These are phyloP conservation scores for Myiopsitta monachus DNA, from an alignment of 2,113 vertebrate species.

Conservation along the genomic window DNA sequence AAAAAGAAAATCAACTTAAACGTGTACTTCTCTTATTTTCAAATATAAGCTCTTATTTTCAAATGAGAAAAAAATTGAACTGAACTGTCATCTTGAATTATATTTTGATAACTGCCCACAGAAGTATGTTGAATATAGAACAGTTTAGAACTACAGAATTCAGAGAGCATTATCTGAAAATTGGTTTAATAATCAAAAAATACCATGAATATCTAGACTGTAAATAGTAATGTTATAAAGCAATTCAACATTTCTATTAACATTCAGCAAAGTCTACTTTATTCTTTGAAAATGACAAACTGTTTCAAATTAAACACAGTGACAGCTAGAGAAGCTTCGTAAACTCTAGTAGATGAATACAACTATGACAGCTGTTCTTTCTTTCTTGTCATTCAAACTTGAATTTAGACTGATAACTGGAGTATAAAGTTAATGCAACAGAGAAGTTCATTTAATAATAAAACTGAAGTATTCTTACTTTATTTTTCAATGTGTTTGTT, in stretches of 20 bases:
- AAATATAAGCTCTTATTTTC: background rate
- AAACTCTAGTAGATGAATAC: background rate
- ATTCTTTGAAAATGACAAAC: background rate
- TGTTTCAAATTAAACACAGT: background rate
- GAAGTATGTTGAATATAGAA: background rate
- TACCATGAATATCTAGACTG: background rate
- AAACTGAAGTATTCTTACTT: background rate
- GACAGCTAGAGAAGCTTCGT: background rate
- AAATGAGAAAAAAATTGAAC: background rate
- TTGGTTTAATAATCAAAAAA: background rate
- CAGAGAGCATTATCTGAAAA: background rate
- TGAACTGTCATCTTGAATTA: background rate
- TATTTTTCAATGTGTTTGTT: background rate
- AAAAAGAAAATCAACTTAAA: background rate
- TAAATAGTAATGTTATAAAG: background rate
- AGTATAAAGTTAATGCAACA: background rate
- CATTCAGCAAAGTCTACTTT: background rate
- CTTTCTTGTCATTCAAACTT: background rate
- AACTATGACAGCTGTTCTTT: background rate
- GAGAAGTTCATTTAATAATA: background rate
- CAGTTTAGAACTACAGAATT: background rate
- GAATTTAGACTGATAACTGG: background rate
- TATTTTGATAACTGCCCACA: background rate
- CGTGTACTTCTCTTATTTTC: background rate
- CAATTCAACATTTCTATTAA: background rate